These are phyloP conservation scores for Parauchenoglanis ngamensis DNA, from an alignment of 2,797 vertebrate species.

Conservation along the genomic window DNA sequence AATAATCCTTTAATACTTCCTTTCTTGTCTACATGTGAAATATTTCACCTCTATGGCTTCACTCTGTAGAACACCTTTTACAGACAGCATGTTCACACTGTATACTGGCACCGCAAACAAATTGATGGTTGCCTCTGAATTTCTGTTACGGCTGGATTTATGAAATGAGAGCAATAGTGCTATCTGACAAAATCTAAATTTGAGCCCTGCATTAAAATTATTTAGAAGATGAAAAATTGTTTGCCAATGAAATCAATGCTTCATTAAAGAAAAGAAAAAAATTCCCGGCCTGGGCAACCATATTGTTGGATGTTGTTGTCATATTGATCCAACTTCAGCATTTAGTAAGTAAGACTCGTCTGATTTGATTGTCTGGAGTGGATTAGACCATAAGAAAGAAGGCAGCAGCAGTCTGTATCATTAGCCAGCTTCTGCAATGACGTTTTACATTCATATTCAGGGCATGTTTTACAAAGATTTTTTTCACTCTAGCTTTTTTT, in stretches of 20 bases:
- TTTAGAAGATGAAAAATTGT: background rate
- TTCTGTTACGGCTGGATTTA: too few species aligned
- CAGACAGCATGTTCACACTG: background rate
- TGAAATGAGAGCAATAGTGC: background rate
- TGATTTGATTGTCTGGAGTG: conserved; percentile 10
- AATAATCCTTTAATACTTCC: background rate
- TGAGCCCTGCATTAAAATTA: background rate
- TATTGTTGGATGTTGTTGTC: background rate
- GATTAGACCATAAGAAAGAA: conserved; percentile 40
- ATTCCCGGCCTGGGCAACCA: background rate
- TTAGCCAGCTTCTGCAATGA: conserved; percentile 22
- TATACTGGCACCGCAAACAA: background rate
- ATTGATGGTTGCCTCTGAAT: background rate
- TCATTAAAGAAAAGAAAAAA: background rate
- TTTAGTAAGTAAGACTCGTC: background rate
- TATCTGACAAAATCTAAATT: background rate
- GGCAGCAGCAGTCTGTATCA: conserved; percentile 20
- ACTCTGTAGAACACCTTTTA: background rate
- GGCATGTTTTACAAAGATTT: conserved; percentile 47
- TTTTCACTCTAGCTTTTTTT: conserved; percentile 44
- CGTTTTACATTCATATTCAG: conserved; percentile 61
- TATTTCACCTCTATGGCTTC: background rate
- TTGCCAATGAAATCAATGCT: background rate
- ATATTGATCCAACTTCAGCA: background rate
- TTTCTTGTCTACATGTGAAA: background rate